Evolutionary conservation across 2,113 vertebrate genomes (phyloP).

Genomic region (Chloropsis cyanopogon): DNA sequence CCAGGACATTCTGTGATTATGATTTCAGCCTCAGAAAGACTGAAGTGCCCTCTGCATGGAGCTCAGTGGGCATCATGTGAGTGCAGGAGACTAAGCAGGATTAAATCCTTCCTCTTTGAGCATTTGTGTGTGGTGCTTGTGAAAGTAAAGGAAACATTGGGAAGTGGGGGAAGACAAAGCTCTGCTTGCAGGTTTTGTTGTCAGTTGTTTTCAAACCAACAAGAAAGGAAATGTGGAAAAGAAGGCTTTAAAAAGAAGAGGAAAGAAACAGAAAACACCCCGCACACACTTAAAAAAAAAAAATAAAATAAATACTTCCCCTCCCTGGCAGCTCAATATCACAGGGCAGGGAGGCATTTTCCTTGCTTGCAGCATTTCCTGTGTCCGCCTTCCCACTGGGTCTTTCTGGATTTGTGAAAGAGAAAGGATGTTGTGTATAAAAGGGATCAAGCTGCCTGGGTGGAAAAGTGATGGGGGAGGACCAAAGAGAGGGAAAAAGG

Average conservation of each 20-base stretch:
- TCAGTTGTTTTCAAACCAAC: background rate
- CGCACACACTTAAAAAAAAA: background rate
- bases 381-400: background rate
- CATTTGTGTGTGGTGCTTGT: background rate
- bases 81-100: background rate
- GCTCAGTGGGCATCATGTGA: no score
- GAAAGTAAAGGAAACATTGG: background rate
- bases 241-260: background rate
- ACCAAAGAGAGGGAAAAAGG: background rate
- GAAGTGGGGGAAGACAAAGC: background rate
- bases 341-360: background rate
- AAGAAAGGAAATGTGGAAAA: background rate
- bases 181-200: background rate
- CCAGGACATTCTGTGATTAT: background rate
- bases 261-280: background rate
- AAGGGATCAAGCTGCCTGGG: background rate
- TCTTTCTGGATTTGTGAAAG: constrained; percentile 43
- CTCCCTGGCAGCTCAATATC: background rate
- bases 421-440: constrained; percentile 33
- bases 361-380: background rate
- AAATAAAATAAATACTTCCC: background rate
- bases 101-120: background rate
- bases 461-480: background rate
- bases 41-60: background rate
- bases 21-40: background rate